Percentiles rank a stretch among this genome's conserved stretches.
phyloP scores from a whole-genome alignment of 1,140 invertebrate species.

The Caenorhabditis inopinata region DNA sequence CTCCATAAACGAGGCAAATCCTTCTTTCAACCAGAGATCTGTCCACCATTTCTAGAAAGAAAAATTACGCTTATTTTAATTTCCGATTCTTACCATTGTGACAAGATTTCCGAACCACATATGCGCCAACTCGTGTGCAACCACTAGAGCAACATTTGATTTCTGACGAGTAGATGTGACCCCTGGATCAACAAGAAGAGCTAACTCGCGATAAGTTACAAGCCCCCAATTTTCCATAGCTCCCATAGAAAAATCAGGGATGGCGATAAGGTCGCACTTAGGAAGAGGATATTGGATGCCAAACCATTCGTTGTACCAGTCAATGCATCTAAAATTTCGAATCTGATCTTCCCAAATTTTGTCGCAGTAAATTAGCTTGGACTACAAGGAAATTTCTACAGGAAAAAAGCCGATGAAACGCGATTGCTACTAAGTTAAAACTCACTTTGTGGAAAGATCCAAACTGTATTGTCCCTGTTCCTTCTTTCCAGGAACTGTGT shows the following conservation, averaged over 20 bases:
- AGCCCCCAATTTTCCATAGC: slow-evolving; percentile 81
- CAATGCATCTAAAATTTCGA: slow-evolving; percentile 70
- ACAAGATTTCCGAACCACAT: slow-evolving; percentile 66
- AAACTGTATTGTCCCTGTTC: slow-evolving; percentile 80
- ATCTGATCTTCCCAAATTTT: not conserved
- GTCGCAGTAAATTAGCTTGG: no score
- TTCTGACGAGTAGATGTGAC: slow-evolving; percentile 70
- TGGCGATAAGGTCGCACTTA: slow-evolving; percentile 67
- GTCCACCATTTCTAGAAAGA: slow-evolving; percentile 69
- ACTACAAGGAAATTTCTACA: no score
- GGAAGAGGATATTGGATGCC: slow-evolving; percentile 76
- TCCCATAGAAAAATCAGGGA: slow-evolving; percentile 64
- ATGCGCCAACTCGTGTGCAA: slow-evolving; percentile 87
- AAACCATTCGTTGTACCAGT: slow-evolving; percentile 83
- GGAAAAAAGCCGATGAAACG: no score
- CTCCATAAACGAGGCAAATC: slow-evolving; percentile 69
- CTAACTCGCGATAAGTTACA: slow-evolving; percentile 82
- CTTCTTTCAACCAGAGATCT: slow-evolving; percentile 70
- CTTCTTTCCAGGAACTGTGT: slow-evolving; percentile 78
- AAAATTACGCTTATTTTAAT: not conserved
- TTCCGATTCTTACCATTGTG: slow-evolving; percentile 56
- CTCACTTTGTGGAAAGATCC: slow-evolving; percentile 73
- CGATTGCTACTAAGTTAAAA: no score
- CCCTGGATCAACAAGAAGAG: slow-evolving; percentile 76
- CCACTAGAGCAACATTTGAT: slow-evolving; percentile 76